phyloP scores from a whole-genome alignment of 2,888 invertebrate species.

The Hirtodrosophila histrioides region DNA sequence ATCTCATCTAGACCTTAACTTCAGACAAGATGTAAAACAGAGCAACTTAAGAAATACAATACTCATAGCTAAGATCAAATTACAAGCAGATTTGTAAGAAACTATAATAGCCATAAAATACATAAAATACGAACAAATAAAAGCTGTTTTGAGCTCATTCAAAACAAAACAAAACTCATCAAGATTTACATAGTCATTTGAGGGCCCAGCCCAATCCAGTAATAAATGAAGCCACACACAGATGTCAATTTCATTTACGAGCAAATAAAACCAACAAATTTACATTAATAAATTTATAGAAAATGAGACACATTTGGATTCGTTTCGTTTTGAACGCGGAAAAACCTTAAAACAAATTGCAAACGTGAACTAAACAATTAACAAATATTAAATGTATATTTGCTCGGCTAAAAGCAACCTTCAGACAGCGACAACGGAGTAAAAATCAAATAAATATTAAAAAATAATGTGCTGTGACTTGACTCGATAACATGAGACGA shows the following conservation, averaged over 20 bases:
- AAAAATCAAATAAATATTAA: conserved; percentile 38
- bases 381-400: conserved; percentile 30
- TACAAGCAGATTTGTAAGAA: conserved; percentile 29
- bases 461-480: conserved; percentile 37
- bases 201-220: conserved; percentile 10
- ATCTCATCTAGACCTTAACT: conserved; percentile 20
- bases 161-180: conserved; percentile 8
- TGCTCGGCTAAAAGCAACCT: conserved; percentile 31
- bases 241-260: conserved; percentile 7
- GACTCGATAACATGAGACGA: conserved; percentile 34
- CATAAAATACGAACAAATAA: conserved; percentile 22
- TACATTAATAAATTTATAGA: conserved; percentile 6
- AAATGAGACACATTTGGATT: neutral
- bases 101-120: conserved; percentile 22
- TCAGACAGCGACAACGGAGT: conserved; percentile 25
- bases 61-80: conserved; percentile 27
- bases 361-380: conserved; percentile 34
- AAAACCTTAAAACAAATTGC: conserved; percentile 26
- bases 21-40: neutral
- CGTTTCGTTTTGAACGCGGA: conserved; percentile 23
- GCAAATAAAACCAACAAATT: conserved; percentile 2
- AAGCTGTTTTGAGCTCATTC: conserved; percentile 7
- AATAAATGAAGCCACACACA: conserved; percentile 8
- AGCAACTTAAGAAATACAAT: conserved; percentile 18
- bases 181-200: conserved; percentile 35